Base-by-base conservation (phyloP, 2,888 invertebrate genomes). In the Oxytorus armatus region DNA sequence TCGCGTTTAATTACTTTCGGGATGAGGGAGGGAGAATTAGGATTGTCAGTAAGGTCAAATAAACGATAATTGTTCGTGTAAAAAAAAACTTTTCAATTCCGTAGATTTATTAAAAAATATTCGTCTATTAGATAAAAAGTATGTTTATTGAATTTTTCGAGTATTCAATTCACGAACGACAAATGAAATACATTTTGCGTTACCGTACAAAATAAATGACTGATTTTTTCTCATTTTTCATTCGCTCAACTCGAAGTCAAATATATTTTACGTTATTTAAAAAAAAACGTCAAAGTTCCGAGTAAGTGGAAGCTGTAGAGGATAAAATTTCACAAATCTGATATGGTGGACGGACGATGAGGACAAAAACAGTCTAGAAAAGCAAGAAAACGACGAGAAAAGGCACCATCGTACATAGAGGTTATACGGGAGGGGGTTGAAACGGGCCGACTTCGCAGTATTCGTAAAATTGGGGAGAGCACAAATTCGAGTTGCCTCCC, bases 401-500 rank as follows among this genome's bases (percentile, higher is more conserved):
- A 53, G 42, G 42, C 29, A 72, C 7, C n/a, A 29, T 25, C 57
- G 18, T 36, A 16, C n/a, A 42, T n/a, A 69, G 42, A 73, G 8
- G 42, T 47, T 33, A 23, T 4, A 39, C 42, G 39, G n/a, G 16
- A 1, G 55, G 69, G 73, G 69, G 66, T 47, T 49, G 65, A 74
- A 77, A 81, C 63, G 33, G 51, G 77, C 80, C 77, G 77, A 81
- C 80, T 81, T 65, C 51, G 80, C 80, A 81, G 80, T 81, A 72
- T 81, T 73, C 73, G 80, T 74, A 69, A 77, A 81, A 77, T 73
- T 81, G 77, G 76, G 78, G 78, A 66, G 73, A 66, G 79, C 66
- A 69, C 65, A 75, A 74, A 77, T 77, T 73, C 57, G 49, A 23
- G 78, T 72, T 77, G 73, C 55, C n/a, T 66, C 23, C 25, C 23